Percentiles rank a stretch among this genome's conserved stretches.
Evolutionary conservation across 2,888 invertebrate species (phyloP).

Genomic region (Ochropleura leucogaster): DNA sequence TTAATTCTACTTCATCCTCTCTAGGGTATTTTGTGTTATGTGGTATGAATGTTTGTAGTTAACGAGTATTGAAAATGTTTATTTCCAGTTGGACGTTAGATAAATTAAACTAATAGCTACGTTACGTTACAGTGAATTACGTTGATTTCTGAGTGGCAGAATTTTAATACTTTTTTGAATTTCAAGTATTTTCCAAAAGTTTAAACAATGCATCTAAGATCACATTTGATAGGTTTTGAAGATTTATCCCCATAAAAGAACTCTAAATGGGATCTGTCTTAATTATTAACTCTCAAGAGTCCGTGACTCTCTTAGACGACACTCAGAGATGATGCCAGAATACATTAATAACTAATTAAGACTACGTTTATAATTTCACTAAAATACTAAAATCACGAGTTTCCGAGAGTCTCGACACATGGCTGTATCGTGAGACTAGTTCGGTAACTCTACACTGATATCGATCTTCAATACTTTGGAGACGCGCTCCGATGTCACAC

Average conservation of each 20-base stretch:
- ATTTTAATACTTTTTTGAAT: not conserved
- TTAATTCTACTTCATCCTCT: not conserved
- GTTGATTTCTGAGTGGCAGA: not conserved
- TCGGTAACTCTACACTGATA: constrained; percentile 34
- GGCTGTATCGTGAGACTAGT: constrained; percentile 3
- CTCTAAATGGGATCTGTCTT: not conserved
- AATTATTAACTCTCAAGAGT: not conserved
- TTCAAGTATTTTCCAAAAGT: not conserved
- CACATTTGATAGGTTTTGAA: not conserved
- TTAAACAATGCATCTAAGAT: not conserved
- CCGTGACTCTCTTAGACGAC: not conserved
- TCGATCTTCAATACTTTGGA: constrained; percentile 31
- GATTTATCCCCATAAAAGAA: not conserved
- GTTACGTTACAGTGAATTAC: not conserved
- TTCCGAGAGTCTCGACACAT: not conserved
- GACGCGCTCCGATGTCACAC: not conserved
- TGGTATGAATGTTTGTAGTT: not conserved
- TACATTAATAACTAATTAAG: not conserved
- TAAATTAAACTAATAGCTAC: not conserved
- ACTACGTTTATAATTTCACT: not conserved
- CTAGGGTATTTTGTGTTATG: not conserved
- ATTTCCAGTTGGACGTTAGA: not conserved
- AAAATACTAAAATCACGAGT: not conserved
- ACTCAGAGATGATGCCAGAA: too few relatives aligned
- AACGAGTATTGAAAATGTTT: not conserved